phyloP scores from a whole-genome alignment of 2,888 invertebrate genomes.

The Frankliniella intonsa region DNA sequence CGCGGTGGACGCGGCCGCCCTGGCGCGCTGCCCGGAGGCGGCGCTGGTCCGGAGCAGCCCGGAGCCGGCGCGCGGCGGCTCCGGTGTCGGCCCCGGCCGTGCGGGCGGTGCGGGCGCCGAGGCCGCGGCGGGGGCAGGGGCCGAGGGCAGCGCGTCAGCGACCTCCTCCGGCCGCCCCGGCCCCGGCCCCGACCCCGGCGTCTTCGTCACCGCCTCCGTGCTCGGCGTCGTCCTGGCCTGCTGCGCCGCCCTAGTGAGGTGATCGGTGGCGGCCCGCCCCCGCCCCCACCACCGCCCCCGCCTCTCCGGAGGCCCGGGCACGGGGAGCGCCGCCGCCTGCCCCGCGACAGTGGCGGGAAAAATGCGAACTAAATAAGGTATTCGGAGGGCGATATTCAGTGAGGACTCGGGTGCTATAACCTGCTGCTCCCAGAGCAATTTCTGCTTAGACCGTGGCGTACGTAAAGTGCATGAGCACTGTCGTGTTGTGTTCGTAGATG shows the following conservation, averaged over 20 bases:
- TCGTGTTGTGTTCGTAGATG: too few relatives aligned
- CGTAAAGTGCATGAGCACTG: too few relatives aligned
- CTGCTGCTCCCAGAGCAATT: too few relatives aligned
- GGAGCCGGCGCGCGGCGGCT: conserved; percentile 42
- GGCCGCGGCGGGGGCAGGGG: conserved; percentile 48
- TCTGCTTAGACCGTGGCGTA: too few relatives aligned
- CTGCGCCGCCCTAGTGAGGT: background rate
- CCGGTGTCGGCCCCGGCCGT: background rate
- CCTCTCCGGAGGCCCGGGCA: too few relatives aligned
- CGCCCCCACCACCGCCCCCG: background rate
- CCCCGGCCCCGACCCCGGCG: background rate
- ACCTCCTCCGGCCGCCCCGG: background rate
- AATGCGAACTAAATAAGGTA: background rate
- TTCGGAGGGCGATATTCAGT: too few relatives aligned
- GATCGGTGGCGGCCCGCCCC: background rate
- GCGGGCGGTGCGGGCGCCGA: too few relatives aligned
- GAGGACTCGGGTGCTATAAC: too few relatives aligned
- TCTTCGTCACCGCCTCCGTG: background rate
- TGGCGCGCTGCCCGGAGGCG: conserved; percentile 65
- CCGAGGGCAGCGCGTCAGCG: conserved; percentile 45
- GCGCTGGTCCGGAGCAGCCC: conserved; percentile 59
- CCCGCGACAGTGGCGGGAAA: background rate
- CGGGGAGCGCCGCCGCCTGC: background rate
- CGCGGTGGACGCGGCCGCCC: conserved; percentile 59
- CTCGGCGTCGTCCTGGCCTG: background rate